phyloP scores from a whole-genome alignment of 2,797 vertebrate genomes.

The Manis pentadactyla region DNA sequence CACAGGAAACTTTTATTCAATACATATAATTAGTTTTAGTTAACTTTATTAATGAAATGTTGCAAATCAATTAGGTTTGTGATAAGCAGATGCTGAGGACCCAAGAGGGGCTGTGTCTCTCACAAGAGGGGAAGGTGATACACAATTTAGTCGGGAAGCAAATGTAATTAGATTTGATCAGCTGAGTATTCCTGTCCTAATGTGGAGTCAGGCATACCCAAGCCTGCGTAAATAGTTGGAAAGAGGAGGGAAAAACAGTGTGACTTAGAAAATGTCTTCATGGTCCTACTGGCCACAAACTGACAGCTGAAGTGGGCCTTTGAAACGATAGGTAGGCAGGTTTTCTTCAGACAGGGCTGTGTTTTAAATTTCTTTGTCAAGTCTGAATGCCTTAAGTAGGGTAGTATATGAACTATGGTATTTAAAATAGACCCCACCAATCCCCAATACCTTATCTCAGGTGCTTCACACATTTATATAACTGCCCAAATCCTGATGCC shows the following conservation, averaged over 20 bases:
- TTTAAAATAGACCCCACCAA: not conserved
- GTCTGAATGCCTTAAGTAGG: not conserved
- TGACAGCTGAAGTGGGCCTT: not conserved
- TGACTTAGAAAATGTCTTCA: slow-evolving; percentile 26
- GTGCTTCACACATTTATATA: not conserved
- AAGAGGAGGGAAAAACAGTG: not conserved
- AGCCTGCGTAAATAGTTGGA: not conserved
- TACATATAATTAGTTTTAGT: slow-evolving; percentile 79
- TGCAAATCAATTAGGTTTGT: slow-evolving; percentile 76
- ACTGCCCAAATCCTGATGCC: not conserved
- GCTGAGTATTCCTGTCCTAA: slow-evolving; percentile 48
- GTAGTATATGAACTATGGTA: not conserved
- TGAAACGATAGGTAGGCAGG: not conserved
- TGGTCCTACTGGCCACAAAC: not conserved
- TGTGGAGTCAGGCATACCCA: not conserved
- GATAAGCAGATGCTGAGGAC: slow-evolving; percentile 69
- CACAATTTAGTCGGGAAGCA: slow-evolving; percentile 65
- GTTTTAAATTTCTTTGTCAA: not conserved
- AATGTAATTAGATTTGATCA: slow-evolving; percentile 78
- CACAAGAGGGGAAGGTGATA: slow-evolving; percentile 65
- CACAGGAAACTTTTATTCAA: slow-evolving; percentile 76
- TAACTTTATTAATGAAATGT: slow-evolving; percentile 80
- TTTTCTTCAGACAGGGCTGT: not conserved
- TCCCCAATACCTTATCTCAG: not conserved
- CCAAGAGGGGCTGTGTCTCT: slow-evolving; percentile 58